phyloP scores from a whole-genome alignment of 1,140 invertebrate species.

The Philopotamus ludificatus region DNA sequence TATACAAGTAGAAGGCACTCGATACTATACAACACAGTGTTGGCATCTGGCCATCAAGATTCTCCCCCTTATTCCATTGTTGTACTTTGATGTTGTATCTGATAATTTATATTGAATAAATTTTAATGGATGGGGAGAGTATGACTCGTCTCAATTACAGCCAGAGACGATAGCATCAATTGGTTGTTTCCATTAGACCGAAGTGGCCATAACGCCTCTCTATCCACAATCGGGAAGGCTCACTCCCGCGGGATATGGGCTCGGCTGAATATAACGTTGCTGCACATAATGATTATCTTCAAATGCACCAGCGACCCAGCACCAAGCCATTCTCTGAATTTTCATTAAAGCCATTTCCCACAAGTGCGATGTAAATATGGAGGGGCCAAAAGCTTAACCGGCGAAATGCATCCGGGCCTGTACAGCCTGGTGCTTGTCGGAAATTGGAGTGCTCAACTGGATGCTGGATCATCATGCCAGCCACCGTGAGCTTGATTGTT shows the following conservation, averaged over 20 bases:
- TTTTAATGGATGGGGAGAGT: too few relatives aligned
- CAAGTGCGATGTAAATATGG: constrained; percentile 7
- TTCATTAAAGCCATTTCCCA: constrained; percentile 12
- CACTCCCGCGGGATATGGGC: not conserved
- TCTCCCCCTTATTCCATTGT: not conserved
- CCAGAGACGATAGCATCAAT: not conserved
- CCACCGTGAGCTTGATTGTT: too few relatives aligned
- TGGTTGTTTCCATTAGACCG: not conserved
- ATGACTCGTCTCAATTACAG: not conserved
- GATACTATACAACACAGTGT: not conserved
- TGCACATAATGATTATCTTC: constrained; percentile 6
- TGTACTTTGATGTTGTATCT: not conserved
- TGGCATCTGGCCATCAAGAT: not conserved
- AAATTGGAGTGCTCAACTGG: too few relatives aligned
- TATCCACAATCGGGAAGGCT: not conserved
- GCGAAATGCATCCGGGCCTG: not conserved
- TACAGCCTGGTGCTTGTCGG: too few relatives aligned
- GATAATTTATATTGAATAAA: too few relatives aligned
- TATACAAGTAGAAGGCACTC: too few relatives aligned
- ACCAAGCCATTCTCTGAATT: not conserved
- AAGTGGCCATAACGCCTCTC: not conserved
- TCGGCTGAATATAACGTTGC: constrained; percentile 2
- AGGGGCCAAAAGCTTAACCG: not conserved
- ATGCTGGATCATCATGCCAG: too few relatives aligned
- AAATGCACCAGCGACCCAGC: not conserved